These are phyloP conservation scores for Eristalis arbustorum DNA, from an alignment of 2,888 invertebrate genomes.

Conservation along the genomic window DNA sequence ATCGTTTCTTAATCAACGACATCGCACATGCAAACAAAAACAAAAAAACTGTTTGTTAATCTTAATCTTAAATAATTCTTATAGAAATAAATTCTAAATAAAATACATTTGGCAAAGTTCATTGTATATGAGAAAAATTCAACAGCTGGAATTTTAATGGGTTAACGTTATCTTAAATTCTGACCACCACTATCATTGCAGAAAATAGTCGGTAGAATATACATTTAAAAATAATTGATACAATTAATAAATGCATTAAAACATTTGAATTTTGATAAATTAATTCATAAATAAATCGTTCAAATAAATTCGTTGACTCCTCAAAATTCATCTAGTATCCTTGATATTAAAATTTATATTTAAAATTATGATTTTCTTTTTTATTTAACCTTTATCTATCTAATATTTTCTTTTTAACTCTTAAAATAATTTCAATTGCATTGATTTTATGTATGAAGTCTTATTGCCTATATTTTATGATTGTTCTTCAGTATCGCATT, in stretches of 20 bases:
- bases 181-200: not conserved
- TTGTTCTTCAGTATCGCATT: slow-evolving; percentile 52
- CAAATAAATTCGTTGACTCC: slow-evolving; percentile 37
- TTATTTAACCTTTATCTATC: slow-evolving; percentile 29
- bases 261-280: not conserved
- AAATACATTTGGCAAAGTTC: not conserved
- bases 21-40: not conserved
- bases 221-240: not conserved
- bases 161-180: not conserved
- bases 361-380: slow-evolving; percentile 8
- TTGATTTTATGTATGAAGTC: slow-evolving; percentile 27
- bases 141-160: not conserved
- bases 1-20: not conserved
- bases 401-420: not conserved
- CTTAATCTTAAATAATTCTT: not conserved
- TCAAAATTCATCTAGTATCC: slow-evolving; percentile 12
- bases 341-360: slow-evolving; percentile 15
- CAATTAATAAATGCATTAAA: not conserved
- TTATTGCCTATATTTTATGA: slow-evolving; percentile 49
- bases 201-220: no score
- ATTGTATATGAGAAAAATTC: not conserved
- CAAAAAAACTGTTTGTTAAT: not conserved
- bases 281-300: not conserved
- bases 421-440: slow-evolving; percentile 30
- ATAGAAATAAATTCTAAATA: not conserved